phyloP scores from a whole-genome alignment of 2,113 vertebrate genomes.

The Crotophaga sulcirostris region DNA sequence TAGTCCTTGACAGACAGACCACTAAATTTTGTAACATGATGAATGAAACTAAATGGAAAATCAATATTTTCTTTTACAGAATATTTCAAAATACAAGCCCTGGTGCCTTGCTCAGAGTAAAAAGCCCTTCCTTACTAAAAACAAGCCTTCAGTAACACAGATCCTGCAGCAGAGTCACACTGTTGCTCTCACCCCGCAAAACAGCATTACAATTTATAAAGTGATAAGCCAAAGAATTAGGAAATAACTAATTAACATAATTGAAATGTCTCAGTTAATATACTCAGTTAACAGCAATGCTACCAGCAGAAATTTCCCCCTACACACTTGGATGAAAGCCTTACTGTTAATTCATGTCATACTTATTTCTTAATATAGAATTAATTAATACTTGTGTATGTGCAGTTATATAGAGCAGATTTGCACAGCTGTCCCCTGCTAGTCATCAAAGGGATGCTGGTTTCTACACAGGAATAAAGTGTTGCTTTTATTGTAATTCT shows the following conservation, averaged over 20 bases:
- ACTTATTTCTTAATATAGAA: slow-evolving; percentile 40
- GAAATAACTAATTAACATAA: slow-evolving; percentile 38
- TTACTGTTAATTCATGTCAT: slow-evolving; percentile 8
- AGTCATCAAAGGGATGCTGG: neutral
- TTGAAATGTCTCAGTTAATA: slow-evolving; percentile 24
- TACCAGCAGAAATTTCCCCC: neutral
- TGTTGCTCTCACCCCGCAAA: neutral
- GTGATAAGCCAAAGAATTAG: neutral
- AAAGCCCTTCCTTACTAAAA: neutral
- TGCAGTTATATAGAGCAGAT: neutral
- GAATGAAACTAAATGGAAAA: slow-evolving; percentile 29
- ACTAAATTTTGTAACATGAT: neutral
- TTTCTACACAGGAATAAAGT: neutral
- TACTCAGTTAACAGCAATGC: slow-evolving; percentile 5
- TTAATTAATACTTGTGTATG: slow-evolving; percentile 12
- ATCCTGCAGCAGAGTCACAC: neutral
- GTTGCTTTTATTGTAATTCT: neutral
- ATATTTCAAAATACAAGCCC: neutral
- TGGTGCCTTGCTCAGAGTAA: neutral
- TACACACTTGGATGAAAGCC: slow-evolving; percentile 16
- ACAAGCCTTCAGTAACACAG: neutral
- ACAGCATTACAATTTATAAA: neutral
- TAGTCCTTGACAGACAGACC: neutral
- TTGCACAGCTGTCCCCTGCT: neutral
- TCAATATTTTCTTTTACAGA: slow-evolving; percentile 1